Base-by-base conservation (phyloP, 2,113 vertebrate species). In the Burhinus oedicnemus region DNA sequence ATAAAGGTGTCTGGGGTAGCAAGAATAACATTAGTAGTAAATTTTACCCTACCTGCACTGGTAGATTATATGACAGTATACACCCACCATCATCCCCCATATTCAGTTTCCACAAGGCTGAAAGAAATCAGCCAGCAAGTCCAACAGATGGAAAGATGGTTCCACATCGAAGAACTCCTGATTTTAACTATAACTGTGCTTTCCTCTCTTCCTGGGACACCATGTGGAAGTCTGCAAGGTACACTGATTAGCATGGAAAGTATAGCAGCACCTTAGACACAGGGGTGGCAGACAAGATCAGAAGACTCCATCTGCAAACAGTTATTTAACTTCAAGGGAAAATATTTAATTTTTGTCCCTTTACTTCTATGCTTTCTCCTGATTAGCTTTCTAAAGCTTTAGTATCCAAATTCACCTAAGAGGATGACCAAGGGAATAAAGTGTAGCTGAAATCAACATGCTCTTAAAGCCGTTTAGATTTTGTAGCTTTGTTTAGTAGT, bases 401-500 rank as follows among this genome's bases (percentile, higher is more conserved):
- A 83, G 29, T 70, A 83, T 51, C 30, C 11, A n/a, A 52, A 40
- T 66, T 75, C 40, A 62, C n/a, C 20, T 76, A 54, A 85, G 42
- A 32, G 9, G 58, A 68, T 57, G n/a, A 84, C 81, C 52, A 61
- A 55, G 49, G 26, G 71, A 84, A 96, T 85, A 81, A 90, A 87
- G 51, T 1, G 14, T 11, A 82, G 57, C 60, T 70, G 81, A 95
- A 95, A 84, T 71, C 90, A 97, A 87, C 79, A 5, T 4, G 30
- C 75, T 95, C 60, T 94, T 81, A 77, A 58, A 85, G 76, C 74
- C 94, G 64, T 80, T 91, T 66, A 89, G 86, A 95, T 96, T 96
- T 95, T 80, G 89, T 91, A 97, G 87, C 86, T 97, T 97, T 95
- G 85, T 97, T 97, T 97, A 95, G 90, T 89, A 91, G 91, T 68